A percentile compares a stretch with the other conserved stretches of the same genome.
Evolutionary conservation across 53 echinoderm and acorn worm species (phyloP).

Genomic region (Stichopus horrens): DNA sequence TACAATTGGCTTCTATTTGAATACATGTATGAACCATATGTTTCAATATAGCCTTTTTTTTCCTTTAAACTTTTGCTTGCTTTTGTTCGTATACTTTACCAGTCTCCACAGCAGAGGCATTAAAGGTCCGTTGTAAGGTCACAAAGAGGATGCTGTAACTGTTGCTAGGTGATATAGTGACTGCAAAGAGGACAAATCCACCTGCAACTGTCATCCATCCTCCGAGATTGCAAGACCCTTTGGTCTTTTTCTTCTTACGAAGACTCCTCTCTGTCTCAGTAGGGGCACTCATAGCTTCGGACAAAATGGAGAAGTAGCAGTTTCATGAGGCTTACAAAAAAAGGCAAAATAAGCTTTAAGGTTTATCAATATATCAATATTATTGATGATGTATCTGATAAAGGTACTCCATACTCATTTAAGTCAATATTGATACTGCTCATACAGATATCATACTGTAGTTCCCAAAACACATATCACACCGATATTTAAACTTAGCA

Average conservation of each 20-base stretch:
- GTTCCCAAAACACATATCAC: too few species aligned
- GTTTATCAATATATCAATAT: too few species aligned
- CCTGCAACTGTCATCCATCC: constrained; percentile 27
- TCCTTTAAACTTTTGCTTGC: neutral
- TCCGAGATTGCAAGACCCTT: neutral
- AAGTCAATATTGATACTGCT: too few species aligned
- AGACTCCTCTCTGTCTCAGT: neutral
- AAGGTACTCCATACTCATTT: too few species aligned
- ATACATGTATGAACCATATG: too few species aligned
- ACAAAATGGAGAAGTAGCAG: neutral
- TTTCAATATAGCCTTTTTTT: neutral
- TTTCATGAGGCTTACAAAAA: too few species aligned
- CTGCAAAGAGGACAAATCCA: constrained; percentile 31
- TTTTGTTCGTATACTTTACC: constrained; percentile 21
- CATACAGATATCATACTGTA: too few species aligned
- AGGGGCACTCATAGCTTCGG: neutral
- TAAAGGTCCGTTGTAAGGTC: constrained; percentile 7
- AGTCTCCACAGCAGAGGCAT: constrained; percentile 38
- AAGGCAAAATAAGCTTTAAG: too few species aligned
- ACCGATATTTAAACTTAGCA: too few species aligned
- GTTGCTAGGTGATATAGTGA: constrained; percentile 15
- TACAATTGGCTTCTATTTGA: too few species aligned
- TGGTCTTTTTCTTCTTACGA: neutral
- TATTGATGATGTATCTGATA: too few species aligned
- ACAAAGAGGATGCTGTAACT: constrained; percentile 36